Conservation (phyloP, 2,113 vertebrate genomes). For the Chrysochloris asiatica region DNA sequence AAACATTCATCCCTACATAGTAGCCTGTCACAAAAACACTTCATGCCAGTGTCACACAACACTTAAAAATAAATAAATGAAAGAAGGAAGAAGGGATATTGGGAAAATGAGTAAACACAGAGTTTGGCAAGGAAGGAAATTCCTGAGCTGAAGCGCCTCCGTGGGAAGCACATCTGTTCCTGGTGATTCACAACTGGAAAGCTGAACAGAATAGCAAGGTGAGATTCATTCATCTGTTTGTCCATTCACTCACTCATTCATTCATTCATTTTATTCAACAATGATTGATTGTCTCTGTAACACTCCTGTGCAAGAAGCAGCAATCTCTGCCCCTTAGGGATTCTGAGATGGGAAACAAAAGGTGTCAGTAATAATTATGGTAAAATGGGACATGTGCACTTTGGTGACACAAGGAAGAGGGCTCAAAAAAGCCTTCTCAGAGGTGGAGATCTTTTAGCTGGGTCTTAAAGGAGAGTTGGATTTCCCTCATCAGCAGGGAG, state of each 20-base stretch:
- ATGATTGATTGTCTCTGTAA: neutral
- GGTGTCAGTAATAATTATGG: neutral
- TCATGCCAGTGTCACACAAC: constrained; percentile 5
- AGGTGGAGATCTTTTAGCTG: neutral
- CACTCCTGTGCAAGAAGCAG: neutral
- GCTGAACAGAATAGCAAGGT: neutral
- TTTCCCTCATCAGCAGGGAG: neutral
- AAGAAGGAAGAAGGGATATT: neutral
- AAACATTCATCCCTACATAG: neutral
- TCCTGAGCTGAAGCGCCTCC: neutral
- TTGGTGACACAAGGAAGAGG: neutral
- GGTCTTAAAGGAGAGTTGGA: neutral
- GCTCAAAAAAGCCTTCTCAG: neutral
- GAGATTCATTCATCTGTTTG: neutral
- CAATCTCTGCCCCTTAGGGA: neutral
- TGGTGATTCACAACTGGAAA: neutral
- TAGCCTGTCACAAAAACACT: neutral
- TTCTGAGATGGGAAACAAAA: neutral
- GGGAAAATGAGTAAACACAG: constrained; percentile 36
- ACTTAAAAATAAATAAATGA: neutral
- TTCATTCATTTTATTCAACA: neutral
- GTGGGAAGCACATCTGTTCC: constrained; percentile 16
- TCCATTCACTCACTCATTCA: neutral
- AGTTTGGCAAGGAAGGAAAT: constrained; percentile 58
- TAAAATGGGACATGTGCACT: neutral